Evolutionary conservation across 1,140 invertebrate genomes (phyloP), one percentile per base, ranked within the genome.

Genomic region (Lordiphosa clarofinis): DNA sequence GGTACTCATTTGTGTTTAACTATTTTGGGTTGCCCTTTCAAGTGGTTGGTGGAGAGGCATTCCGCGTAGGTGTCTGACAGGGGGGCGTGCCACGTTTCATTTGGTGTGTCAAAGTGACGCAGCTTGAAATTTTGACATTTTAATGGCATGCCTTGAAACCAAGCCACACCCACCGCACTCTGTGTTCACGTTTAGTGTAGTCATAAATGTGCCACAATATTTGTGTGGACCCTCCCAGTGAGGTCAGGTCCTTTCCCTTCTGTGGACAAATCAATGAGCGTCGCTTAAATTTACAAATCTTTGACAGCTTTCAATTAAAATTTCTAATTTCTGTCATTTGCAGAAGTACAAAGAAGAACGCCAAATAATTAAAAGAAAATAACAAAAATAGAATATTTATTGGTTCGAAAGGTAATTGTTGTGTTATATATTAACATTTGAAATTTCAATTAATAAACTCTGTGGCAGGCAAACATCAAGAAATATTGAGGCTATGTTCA

Each of bases 191-290:
- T 28, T 48, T 46, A 46, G 43, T 46, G 42, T 36, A 66, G 75
- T 70, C 74, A 81, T 79, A 65, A 81, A 70, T 81, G 74, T 61
- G 59, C 70, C 74, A 69, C 60, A 78, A 74, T 67, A 68, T 73
- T 58, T 56, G 38, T 58, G 19, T n/a, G 31, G 33, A 4, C 3
- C 21, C 15, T 15, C 15, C 15, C 15, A 15, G 15, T 15, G 15
- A 15, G 15, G 19, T 3, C 19, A 19, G 19, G 19, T 3, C 19
- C 19, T 2, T 19, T 19, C 19, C 3, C 2, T 19, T 19, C 19
- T 19, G 2, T 19, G 19, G 19, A 19, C 1, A 19, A 19, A 19
- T 19, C 19, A 19, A 19, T 19, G 19, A 19, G 19, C 19, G 19
- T 19, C 19, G 2, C 19, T 19, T 19, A 19, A 48, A 31, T 39